Evolutionary conservation across 2,797 vertebrate species (phyloP).

Genomic region (Pantherophis vulpinus): DNA sequence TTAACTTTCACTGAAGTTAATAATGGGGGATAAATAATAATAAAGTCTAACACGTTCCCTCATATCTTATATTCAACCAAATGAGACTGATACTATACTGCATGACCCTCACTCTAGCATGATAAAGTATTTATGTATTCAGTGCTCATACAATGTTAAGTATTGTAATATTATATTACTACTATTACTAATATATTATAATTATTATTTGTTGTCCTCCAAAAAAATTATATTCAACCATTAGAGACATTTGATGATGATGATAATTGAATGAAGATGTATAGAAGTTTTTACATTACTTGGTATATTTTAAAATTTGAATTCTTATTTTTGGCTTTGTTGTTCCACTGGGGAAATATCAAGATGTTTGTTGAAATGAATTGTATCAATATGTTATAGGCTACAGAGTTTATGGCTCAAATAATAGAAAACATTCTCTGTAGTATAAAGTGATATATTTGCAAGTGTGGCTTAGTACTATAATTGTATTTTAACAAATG

Average conservation of each 20-base stretch:
- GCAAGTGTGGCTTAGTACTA: not conserved
- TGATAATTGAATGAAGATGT: not conserved
- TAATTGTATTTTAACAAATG: not conserved
- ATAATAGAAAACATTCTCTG: not conserved
- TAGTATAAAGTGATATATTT: not conserved
- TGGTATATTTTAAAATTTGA: not conserved
- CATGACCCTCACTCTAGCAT: not conserved
- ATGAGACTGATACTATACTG: not conserved
- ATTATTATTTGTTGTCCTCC: not conserved
- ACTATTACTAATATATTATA: not conserved
- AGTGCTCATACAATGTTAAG: not conserved
- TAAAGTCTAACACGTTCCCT: not conserved
- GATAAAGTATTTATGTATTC: not conserved
- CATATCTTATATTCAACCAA: not conserved
- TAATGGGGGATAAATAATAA: too few relatives aligned
- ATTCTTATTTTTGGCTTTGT: not conserved
- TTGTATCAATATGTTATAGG: not conserved
- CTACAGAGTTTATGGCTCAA: not conserved
- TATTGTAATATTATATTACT: not conserved
- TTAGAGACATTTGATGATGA: not conserved
- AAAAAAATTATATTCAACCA: not conserved
- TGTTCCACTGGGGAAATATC: not conserved
- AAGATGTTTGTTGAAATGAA: not conserved
- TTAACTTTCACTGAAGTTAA: conserved; percentile 44
- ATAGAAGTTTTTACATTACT: not conserved